phyloP scores from a whole-genome alignment of 2,888 invertebrate species.

The Graphium colonna region DNA sequence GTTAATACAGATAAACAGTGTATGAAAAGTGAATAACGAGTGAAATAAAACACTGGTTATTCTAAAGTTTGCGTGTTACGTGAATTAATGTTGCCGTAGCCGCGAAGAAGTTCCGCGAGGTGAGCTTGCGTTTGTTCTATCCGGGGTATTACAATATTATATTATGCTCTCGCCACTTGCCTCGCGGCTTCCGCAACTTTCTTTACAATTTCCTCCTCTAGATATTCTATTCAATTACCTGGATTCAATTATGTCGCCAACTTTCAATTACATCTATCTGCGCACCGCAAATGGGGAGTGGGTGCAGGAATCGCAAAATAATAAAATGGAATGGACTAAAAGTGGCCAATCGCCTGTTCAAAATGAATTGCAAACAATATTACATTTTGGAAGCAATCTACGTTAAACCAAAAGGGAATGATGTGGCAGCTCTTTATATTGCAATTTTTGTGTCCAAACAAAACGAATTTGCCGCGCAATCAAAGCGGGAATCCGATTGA shows the following conservation, averaged over 20 bases:
- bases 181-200: conserved; percentile 57
- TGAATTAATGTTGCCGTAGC: conserved; percentile 52
- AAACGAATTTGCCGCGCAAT: conserved; percentile 80
- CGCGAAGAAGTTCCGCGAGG: conserved; percentile 46
- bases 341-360: conserved; percentile 71
- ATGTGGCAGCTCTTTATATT: conserved; percentile 80
- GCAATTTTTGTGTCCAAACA: conserved; percentile 80
- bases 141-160: conserved; percentile 49
- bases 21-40: conserved; percentile 15
- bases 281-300: conserved; percentile 56
- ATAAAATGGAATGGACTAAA: conserved; percentile 49
- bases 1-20: conserved; percentile 18
- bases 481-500: conserved; percentile 79
- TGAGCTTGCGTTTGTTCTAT: conserved; percentile 59
- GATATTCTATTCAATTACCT: conserved; percentile 64
- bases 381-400: conserved; percentile 78
- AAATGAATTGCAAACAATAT: conserved; percentile 79
- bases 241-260: conserved; percentile 58
- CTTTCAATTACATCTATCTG: conserved; percentile 46
- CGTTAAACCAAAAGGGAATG: conserved; percentile 79
- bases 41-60: conserved; percentile 17
- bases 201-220: conserved; percentile 58
- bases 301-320: conserved; percentile 58
- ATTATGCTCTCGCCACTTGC: conserved; percentile 58
- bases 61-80: conserved; percentile 36